phyloP scores from a whole-genome alignment of 2,888 invertebrate genomes.

The Acronicta alni region DNA sequence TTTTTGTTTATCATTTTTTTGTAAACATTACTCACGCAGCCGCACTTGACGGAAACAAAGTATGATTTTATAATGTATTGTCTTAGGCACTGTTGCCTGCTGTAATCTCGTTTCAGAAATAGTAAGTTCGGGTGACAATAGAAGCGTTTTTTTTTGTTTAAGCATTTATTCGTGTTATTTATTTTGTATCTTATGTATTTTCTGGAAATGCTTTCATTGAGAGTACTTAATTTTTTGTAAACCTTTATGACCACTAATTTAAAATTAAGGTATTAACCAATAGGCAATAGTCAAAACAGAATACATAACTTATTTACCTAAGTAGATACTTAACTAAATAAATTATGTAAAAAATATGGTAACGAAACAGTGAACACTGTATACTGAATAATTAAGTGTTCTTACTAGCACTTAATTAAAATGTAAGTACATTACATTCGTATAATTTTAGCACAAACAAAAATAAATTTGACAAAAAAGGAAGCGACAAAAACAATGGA shows the following conservation, averaged over 20 bases:
- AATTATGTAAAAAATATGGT: too few relatives aligned
- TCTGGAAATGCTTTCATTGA: neutral
- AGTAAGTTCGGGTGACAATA: constrained; percentile 16
- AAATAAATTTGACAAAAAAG: constrained; percentile 24
- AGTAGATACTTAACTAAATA: too few relatives aligned
- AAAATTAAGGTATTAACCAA: too few relatives aligned
- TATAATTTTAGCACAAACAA: constrained; percentile 11
- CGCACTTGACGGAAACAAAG: constrained; percentile 29
- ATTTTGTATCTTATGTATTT: neutral
- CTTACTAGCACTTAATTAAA: constrained; percentile 8
- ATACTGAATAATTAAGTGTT: too few relatives aligned
- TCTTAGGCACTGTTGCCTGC: constrained; percentile 30
- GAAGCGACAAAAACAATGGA: constrained; percentile 40
- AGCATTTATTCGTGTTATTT: constrained; percentile 2
- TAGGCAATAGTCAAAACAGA: too few relatives aligned
- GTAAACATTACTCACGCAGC: constrained; percentile 67
- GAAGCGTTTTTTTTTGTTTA: neutral
- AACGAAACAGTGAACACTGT: too few relatives aligned
- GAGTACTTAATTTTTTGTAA: too few relatives aligned
- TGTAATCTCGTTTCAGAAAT: constrained; percentile 30
- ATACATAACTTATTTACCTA: too few relatives aligned
- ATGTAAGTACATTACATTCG: neutral
- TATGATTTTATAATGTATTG: constrained; percentile 42
- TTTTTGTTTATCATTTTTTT: constrained; percentile 84
- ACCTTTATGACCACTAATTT: too few relatives aligned